These are phyloP conservation scores for Enteromius fasciolatus DNA, from an alignment of 2,797 vertebrate species.

Conservation along the genomic window DNA sequence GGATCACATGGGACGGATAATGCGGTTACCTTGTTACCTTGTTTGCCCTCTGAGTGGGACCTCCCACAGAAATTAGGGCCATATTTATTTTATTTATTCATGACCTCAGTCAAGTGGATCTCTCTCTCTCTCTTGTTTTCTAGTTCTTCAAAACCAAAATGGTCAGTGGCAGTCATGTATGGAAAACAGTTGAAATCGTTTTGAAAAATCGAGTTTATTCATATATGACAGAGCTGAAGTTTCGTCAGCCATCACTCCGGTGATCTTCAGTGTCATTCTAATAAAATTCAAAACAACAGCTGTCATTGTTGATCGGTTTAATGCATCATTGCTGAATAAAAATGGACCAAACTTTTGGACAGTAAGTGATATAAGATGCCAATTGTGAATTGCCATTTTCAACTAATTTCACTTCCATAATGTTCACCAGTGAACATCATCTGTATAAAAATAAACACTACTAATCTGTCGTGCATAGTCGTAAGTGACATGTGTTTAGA, in stretches of 20 bases:
- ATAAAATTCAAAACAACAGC: constrained; percentile 7
- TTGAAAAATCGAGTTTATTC: background rate
- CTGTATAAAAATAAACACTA: background rate
- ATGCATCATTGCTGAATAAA: background rate
- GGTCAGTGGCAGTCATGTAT: constrained; percentile 61
- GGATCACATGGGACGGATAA: constrained; percentile 59
- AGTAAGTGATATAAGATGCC: background rate
- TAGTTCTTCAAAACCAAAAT: constrained; percentile 34
- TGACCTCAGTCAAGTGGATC: constrained; percentile 2
- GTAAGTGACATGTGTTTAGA: background rate
- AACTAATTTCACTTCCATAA: background rate
- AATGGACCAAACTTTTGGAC: background rate
- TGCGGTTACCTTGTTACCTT: constrained; percentile 50
- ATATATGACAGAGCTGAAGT: background rate
- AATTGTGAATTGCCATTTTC: background rate
- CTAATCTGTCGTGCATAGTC: background rate
- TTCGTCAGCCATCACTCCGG: constrained; percentile 55
- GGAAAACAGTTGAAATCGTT: constrained; percentile 41
- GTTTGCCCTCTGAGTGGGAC: constrained; percentile 12
- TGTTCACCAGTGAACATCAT: background rate
- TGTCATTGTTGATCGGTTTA: background rate
- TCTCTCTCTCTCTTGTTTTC: background rate
- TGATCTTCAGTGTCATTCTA: constrained; percentile 47
- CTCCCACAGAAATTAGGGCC: background rate
- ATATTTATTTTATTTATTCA: constrained; percentile 24